Percentiles rank a stretch among this genome's conserved stretches.
phyloP scores from a whole-genome alignment of 1,140 invertebrate genomes.

The Zelostemma sp. region DNA sequence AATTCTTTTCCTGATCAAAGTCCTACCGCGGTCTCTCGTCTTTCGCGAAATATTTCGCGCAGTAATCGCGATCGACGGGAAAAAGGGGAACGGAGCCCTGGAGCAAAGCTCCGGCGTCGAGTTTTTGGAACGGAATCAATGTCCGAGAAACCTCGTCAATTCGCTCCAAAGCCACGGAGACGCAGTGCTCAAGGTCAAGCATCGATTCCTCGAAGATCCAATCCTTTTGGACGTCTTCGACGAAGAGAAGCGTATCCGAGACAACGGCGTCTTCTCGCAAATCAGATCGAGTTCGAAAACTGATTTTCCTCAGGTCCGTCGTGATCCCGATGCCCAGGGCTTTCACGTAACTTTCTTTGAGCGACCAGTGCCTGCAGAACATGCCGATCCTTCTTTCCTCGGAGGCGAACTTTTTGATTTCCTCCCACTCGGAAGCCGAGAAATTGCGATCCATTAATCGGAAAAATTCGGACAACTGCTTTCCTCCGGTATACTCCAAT shows the following conservation, averaged over 20 bases:
- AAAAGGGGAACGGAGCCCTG: constrained; percentile 69
- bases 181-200: constrained; percentile 84
- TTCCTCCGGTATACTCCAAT: constrained; percentile 76
- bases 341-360: constrained; percentile 97
- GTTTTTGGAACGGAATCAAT: constrained; percentile 64
- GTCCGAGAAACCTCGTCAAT: constrained; percentile 16
- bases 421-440: constrained; percentile 82
- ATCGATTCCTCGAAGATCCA: constrained; percentile 92
- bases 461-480: constrained; percentile 83
- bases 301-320: constrained; percentile 80
- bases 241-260: constrained; percentile 77
- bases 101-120: constrained; percentile 73
- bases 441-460: constrained; percentile 88
- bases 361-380: constrained; percentile 91
- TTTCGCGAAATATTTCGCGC: constrained; percentile 70
- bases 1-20: background rate
- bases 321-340: constrained; percentile 89
- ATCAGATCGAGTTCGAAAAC: constrained; percentile 77
- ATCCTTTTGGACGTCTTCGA: constrained; percentile 73
- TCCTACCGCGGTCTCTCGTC: constrained; percentile 46
- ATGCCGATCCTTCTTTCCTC: constrained; percentile 75
- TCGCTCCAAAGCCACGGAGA: constrained; percentile 79
- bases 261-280: constrained; percentile 68
- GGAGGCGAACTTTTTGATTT: constrained; percentile 73
- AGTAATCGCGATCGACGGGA: constrained; percentile 72